A percentile compares a stretch with the other conserved stretches of the same genome.
These are phyloP conservation scores for Hapalemur alaotrensis DNA, from an alignment of 2,797 vertebrate genomes.

Conservation along the genomic window DNA sequence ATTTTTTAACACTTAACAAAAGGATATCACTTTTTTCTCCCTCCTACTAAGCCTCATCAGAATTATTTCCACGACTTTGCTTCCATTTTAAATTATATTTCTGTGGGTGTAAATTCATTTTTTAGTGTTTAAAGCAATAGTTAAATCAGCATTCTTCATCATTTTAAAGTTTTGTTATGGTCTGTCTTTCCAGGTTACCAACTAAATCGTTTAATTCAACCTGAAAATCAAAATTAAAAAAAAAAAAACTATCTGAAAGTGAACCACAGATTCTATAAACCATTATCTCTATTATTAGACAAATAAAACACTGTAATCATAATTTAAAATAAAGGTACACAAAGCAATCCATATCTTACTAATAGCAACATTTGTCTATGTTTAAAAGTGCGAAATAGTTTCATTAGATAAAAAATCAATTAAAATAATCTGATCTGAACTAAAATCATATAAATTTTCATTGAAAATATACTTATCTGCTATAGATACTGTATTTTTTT, in stretches of 20 bases:
- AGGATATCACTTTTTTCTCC: conserved; percentile 7
- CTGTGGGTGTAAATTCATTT: background rate
- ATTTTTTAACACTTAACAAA: conserved; percentile 65
- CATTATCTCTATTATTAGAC: background rate
- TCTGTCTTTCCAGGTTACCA: background rate
- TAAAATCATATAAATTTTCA: background rate
- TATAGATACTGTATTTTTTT: background rate
- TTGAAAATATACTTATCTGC: background rate
- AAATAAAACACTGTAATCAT: background rate
- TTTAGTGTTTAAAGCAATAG: conserved; percentile 49
- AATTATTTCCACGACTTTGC: conserved; percentile 61
- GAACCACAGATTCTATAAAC: background rate
- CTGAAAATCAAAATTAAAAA: background rate
- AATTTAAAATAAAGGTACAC: background rate
- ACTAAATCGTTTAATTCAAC: conserved; percentile 20
- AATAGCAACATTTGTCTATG: background rate
- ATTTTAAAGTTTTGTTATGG: background rate
- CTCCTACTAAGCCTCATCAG: conserved; percentile 41
- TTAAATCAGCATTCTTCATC: conserved; percentile 10
- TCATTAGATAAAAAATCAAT: background rate
- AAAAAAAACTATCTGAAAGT: background rate
- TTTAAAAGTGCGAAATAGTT: background rate
- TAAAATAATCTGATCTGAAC: background rate
- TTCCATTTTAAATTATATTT: conserved; percentile 50
- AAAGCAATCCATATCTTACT: background rate